Evolutionary conservation across 2,888 invertebrate genomes (phyloP), one percentile per base, ranked within the genome.

Genomic region (Perdita meconis): DNA sequence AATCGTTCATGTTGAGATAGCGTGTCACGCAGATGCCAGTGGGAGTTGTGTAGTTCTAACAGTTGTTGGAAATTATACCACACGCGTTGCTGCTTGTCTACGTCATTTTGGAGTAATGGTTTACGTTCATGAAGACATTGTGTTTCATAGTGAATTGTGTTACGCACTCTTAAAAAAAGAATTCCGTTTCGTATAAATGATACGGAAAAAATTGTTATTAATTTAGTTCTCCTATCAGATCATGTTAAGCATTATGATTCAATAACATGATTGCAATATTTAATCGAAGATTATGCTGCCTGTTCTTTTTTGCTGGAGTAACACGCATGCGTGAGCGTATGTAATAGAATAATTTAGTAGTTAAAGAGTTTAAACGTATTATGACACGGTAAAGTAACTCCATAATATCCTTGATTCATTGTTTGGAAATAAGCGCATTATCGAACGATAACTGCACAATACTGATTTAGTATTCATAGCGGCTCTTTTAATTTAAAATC

Each of bases 381-480:
- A 36, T 40, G 73, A 19, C 42, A 64, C 34, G 47, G 47, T 68
- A 36, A 22, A 44, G 51, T 57, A 68, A 24, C 59, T 53, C 34
- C 47, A 55, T 60, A 56, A 65, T 30, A 34, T 42, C 13, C 26
- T 12, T 50, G 47, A 55, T 61, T 53, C 66, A 77, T 81, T 81
- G 81, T 81, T 63, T 61, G 50, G 65, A 61, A 53, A 76, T 81
- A 57, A 56, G 64, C 65, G 40, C 67, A 72, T 77, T 65, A 72
- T 67, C 40, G 61, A 40, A 56, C 50, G 22, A 53, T 42, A 36
- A 42, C n/a, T 19, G 26, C 47, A 12, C 22, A 34, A 12, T 2
- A n/a, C 10, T 19, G 13, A 38, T 38, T 51, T 42, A 2, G 24
- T 53, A 68, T 65, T 57, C 66, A 57, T 57, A 51, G 22, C 47